These are phyloP conservation scores for Cherax quadricarinatus DNA, from an alignment of 1,140 invertebrate species.

Conservation along the genomic window DNA sequence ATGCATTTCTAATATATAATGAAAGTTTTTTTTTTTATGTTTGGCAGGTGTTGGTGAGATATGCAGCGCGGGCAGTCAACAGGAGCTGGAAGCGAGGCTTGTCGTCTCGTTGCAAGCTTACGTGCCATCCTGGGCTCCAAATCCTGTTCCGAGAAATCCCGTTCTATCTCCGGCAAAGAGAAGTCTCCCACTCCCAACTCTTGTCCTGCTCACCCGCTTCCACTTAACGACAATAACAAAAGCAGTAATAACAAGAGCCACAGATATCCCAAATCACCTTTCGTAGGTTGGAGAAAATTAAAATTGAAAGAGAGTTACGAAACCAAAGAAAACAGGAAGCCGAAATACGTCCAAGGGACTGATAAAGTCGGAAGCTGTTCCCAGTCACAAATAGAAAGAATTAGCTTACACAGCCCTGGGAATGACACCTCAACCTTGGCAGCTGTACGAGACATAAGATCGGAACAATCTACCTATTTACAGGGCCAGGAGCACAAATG, in stretches of 20 bases:
- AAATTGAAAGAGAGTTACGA: conserved; percentile 27
- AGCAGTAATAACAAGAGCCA: conserved; percentile 6
- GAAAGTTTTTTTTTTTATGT: not conserved
- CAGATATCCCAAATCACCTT: conserved; percentile 30
- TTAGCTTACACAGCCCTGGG: conserved; percentile 13
- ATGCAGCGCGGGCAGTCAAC: conserved; percentile 39
- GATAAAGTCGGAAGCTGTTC: conserved; percentile 14
- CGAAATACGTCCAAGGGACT: not conserved
- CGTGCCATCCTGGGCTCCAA: conserved; percentile 15
- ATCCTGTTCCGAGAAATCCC: not conserved
- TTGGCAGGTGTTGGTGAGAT: conserved; percentile 11
- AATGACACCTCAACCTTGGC: conserved; percentile 9
- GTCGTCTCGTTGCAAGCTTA: conserved; percentile 38
- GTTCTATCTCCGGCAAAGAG: not conserved
- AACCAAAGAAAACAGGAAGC: not conserved
- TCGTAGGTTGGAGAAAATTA: conserved; percentile 38
- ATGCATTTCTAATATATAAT: too few species aligned
- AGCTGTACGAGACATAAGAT: not conserved
- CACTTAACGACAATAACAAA: not conserved
- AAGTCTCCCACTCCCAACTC: not conserved
- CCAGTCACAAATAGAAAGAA: conserved; percentile 22
- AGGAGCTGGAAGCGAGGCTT: conserved; percentile 33
- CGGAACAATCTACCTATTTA: not conserved
- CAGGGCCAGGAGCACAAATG: not conserved
- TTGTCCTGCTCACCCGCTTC: not conserved